phyloP scores from a whole-genome alignment of 2,113 vertebrate species.

The Petrocephalus microphthalmus region DNA sequence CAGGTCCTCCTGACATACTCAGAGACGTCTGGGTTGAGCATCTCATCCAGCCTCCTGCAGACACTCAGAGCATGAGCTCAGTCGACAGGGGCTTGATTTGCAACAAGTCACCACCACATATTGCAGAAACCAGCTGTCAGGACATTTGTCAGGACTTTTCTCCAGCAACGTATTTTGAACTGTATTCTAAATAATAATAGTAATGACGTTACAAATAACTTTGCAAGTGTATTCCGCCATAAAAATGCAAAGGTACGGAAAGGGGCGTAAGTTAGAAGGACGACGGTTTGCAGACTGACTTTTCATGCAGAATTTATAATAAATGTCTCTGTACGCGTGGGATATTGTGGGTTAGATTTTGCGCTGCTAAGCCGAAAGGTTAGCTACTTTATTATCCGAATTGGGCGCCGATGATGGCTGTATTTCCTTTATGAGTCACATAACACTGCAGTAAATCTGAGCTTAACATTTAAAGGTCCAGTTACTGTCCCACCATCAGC shows the following conservation, averaged over 20 bases:
- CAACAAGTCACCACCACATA: not conserved
- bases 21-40: not conserved
- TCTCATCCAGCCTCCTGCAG: not conserved
- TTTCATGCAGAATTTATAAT: not conserved
- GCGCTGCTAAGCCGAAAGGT: not conserved
- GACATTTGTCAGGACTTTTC: not conserved
- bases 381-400: not conserved
- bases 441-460: not conserved
- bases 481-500: not conserved
- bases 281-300: not conserved
- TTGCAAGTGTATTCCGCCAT: not conserved
- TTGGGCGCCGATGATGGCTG: not conserved
- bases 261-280: not conserved
- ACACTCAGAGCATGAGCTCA: not conserved
- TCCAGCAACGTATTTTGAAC: not conserved
- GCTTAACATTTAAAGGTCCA: slow-evolving; percentile 11
- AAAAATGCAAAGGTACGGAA: not conserved
- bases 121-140: not conserved
- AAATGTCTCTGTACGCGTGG: not conserved
- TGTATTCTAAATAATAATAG: not conserved
- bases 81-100: not conserved
- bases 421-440: not conserved
- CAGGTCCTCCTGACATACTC: not conserved
- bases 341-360: not conserved
- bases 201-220: not conserved